phyloP scores from a whole-genome alignment of 2,797 vertebrate species.

The Alosa sapidissima region DNA sequence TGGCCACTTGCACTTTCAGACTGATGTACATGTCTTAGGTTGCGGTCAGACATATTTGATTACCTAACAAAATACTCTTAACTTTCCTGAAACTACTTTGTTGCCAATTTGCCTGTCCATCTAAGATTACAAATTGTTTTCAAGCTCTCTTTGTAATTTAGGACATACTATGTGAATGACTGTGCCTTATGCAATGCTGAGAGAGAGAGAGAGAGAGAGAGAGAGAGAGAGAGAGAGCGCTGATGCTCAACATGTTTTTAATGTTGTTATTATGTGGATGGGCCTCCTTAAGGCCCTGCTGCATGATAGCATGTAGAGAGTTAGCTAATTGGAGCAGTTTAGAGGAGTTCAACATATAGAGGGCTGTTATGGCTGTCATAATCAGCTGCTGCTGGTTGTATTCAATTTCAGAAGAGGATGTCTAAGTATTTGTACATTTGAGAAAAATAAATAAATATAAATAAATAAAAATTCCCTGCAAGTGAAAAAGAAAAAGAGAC shows the following conservation, averaged over 20 bases:
- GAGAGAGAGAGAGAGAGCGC: background rate
- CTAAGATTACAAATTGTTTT: slow-evolving; percentile 22
- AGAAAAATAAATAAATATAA: background rate
- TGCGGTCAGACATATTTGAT: slow-evolving; percentile 27
- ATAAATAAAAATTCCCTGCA: background rate
- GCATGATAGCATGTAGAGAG: background rate
- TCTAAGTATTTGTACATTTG: background rate
- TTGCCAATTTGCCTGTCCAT: slow-evolving; percentile 6
- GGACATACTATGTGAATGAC: background rate
- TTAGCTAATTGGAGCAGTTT: background rate
- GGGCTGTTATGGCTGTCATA: background rate
- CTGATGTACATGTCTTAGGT: slow-evolving; percentile 24
- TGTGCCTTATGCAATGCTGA: background rate
- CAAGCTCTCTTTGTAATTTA: slow-evolving; percentile 22
- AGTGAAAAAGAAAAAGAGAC: background rate
- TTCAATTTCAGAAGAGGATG: background rate
- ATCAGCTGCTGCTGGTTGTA: background rate
- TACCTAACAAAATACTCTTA: slow-evolving; percentile 14
- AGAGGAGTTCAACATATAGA: background rate
- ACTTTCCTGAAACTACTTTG: slow-evolving; percentile 14
- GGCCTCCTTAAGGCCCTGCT: background rate
- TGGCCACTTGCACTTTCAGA: slow-evolving; percentile 4
- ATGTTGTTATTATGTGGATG: background rate
- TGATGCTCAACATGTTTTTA: background rate
- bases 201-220: background rate